phyloP scores from a whole-genome alignment of 2,888 invertebrate genomes.

The Chouioia cunea region DNA sequence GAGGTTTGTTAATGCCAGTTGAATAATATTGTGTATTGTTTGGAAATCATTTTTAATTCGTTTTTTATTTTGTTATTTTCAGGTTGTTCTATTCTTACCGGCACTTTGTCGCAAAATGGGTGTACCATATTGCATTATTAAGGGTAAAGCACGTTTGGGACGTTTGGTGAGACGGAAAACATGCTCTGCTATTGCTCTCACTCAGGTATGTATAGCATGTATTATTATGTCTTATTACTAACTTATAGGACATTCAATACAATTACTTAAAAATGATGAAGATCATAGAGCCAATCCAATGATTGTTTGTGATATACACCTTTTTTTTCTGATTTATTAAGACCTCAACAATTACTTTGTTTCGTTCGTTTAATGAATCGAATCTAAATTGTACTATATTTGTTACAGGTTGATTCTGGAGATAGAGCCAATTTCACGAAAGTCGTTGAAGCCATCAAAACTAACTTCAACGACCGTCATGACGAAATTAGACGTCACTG shows the following conservation, averaged over 20 bases:
- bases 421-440: constrained; percentile 92
- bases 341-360: constrained; percentile 22
- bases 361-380: too few relatives aligned
- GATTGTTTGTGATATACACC: constrained; percentile 60
- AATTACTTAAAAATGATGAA: constrained; percentile 56
- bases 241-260: constrained; percentile 17
- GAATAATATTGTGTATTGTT: too few relatives aligned
- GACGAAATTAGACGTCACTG: constrained; percentile 98
- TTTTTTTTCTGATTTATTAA: constrained; percentile 46
- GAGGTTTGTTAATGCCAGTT: too few relatives aligned
- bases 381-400: constrained; percentile 22
- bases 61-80: too few relatives aligned
- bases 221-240: constrained; percentile 8
- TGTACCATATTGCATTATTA: constrained; percentile 99
- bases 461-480: constrained; percentile 98
- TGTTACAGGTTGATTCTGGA: constrained; percentile 81
- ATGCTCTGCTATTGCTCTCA: constrained; percentile 89
- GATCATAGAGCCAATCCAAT: constrained; percentile 66
- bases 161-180: constrained; percentile 96
- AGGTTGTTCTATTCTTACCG: constrained; percentile 96
- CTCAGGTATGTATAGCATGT: constrained; percentile 73
- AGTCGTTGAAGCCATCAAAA: constrained; percentile 93
- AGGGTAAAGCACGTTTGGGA: constrained; percentile 97
- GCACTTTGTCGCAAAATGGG: constrained; percentile 99
- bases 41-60: too few relatives aligned